These are phyloP conservation scores for Sebastes goodei DNA, from an alignment of 2,797 vertebrate genomes.

Conservation along the genomic window DNA sequence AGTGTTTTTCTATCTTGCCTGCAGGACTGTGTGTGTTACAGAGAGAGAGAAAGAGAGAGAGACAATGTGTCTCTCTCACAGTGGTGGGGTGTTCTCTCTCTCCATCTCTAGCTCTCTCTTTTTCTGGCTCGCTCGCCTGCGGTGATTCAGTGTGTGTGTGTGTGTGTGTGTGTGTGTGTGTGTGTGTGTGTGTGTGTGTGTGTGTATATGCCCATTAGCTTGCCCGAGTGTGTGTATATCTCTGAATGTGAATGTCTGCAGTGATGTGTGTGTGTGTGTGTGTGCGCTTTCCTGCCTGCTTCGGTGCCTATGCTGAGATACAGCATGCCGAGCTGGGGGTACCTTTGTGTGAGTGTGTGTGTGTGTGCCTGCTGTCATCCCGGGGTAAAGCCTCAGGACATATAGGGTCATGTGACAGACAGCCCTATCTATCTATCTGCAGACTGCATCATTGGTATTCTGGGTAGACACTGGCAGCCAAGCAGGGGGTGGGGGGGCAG, in stretches of 20 bases:
- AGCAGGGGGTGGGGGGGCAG: constrained; percentile 12
- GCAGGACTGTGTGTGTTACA: constrained; percentile 36
- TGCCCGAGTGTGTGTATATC: constrained; percentile 49
- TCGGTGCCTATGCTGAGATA: constrained; percentile 53
- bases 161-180: constrained; percentile 36
- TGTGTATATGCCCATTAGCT: constrained; percentile 67
- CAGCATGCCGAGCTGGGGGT: constrained; percentile 56
- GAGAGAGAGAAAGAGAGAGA: constrained; percentile 38
- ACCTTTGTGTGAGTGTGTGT: constrained; percentile 18
- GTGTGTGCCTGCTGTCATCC: constrained; percentile 71
- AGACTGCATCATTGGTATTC: constrained; percentile 84
- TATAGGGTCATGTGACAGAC: constrained; percentile 79
- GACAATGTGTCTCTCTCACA: constrained; percentile 51
- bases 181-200: constrained; percentile 6
- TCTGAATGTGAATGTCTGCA: constrained; percentile 45
- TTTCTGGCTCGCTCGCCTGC: constrained; percentile 63
- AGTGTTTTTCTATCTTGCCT: constrained; percentile 60
- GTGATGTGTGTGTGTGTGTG: not conserved
- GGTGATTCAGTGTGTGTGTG: constrained; percentile 66
- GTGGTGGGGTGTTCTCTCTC: constrained; percentile 42
- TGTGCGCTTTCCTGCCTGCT: constrained; percentile 26
- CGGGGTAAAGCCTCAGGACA: constrained; percentile 78
- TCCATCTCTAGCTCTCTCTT: constrained; percentile 38
- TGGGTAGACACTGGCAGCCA: constrained; percentile 69
- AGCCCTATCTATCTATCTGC: constrained; percentile 76